Percentiles rank a stretch among this genome's conserved stretches.
Evolutionary conservation across 2,113 vertebrate genomes (phyloP).

Genomic region (Nansenia antarctica): DNA sequence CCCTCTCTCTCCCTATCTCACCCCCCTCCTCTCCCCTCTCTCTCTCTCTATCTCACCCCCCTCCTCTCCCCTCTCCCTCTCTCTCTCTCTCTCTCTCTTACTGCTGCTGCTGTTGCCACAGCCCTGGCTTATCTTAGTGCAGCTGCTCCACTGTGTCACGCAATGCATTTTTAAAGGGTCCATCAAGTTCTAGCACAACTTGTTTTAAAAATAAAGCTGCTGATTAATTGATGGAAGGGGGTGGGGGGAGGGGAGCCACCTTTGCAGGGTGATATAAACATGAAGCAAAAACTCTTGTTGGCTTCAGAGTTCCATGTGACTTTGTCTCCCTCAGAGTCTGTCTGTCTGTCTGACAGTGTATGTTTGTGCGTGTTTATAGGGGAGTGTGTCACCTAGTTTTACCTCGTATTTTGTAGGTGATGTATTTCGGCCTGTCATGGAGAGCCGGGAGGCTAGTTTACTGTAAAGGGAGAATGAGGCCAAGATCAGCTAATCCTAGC

Average conservation of each 20-base stretch:
- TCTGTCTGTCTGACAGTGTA: background rate
- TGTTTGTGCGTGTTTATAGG: conserved; percentile 4
- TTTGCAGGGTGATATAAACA: background rate
- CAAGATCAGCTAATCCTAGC: conserved; percentile 1
- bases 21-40: conserved; percentile 15
- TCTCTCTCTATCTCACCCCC: conserved; percentile 7
- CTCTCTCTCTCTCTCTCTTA: background rate
- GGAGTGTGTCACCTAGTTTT: conserved; percentile 41
- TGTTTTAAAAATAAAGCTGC: conserved; percentile 77
- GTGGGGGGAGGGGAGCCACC: conserved; percentile 3
- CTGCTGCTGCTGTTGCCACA: conserved; percentile 19
- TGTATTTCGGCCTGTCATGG: conserved; percentile 29
- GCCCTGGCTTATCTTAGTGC: conserved; percentile 29
- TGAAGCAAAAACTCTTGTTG: background rate
- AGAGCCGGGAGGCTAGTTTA: conserved; percentile 7
- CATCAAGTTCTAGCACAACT: conserved; percentile 70
- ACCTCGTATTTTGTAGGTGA: conserved; percentile 28
- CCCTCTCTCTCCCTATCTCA: background rate
- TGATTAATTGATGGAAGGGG: conserved; percentile 73
- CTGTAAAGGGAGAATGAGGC: background rate
- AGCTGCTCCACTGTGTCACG: conserved; percentile 56
- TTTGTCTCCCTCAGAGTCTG: background rate
- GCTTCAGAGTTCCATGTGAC: background rate
- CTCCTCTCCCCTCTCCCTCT: background rate
- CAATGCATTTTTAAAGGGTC: conserved; percentile 77